Evolutionary conservation across 2,113 vertebrate species (phyloP).

Genomic region (Acanthisitta chloris): DNA sequence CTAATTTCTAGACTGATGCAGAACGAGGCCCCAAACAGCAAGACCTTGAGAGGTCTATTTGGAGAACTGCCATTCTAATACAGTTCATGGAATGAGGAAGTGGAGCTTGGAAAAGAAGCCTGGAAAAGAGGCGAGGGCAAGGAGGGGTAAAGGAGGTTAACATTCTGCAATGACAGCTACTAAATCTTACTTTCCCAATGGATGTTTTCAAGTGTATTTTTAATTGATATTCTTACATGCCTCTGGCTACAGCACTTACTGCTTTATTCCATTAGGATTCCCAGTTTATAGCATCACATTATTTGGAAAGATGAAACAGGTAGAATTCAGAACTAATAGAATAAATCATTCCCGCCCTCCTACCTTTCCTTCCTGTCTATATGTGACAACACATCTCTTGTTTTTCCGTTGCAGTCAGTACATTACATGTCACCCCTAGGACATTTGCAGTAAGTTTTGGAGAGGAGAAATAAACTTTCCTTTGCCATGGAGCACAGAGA

Average conservation of each 20-base stretch:
- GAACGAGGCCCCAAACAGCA: not conserved
- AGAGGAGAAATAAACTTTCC: not conserved
- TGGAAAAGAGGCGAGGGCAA: not conserved
- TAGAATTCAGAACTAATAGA: not conserved
- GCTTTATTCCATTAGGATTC: not conserved
- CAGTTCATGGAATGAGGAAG: not conserved
- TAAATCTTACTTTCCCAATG: conserved; percentile 9
- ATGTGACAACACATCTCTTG: not conserved
- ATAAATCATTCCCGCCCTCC: not conserved
- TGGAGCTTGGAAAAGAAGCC: not conserved
- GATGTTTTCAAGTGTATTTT: conserved; percentile 21
- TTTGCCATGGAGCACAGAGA: not conserved
- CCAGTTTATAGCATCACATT: not conserved
- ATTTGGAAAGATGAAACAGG: not conserved
- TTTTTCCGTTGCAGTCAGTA: not conserved
- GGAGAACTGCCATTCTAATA: not conserved
- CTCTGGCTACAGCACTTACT: not conserved
- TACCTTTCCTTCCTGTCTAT: not conserved
- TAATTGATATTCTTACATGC: conserved; percentile 22
- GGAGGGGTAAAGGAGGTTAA: not conserved
- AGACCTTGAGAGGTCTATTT: not conserved
- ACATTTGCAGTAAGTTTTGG: not conserved
- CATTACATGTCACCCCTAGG: not conserved
- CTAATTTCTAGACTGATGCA: not conserved
- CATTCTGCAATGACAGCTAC: not conserved